Evolutionary conservation across 2,113 vertebrate genomes (phyloP).

Genomic region (Saccopteryx bilineata): DNA sequence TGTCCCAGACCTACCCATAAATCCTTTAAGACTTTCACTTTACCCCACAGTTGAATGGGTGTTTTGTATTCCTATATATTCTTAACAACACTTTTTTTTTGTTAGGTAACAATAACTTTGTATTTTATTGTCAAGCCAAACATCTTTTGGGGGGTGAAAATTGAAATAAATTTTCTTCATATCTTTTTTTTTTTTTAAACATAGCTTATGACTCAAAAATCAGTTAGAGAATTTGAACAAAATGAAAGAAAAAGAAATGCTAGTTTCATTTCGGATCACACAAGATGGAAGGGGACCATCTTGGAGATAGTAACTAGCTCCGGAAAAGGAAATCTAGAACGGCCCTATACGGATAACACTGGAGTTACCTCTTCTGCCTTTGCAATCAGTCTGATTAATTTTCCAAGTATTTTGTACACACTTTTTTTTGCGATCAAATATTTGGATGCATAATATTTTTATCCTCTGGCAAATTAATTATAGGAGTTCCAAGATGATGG

Average conservation of each 20-base stretch:
- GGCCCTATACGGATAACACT: not conserved
- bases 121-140: conserved; percentile 70
- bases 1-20: conserved; percentile 59
- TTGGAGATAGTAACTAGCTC: conserved; percentile 27
- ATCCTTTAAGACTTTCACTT: conserved; percentile 73
- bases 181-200: not conserved
- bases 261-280: conserved; percentile 23
- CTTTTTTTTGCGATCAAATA: not conserved
- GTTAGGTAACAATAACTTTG: conserved; percentile 33
- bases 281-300: not conserved
- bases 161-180: conserved; percentile 56
- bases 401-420: conserved; percentile 39
- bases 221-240: conserved; percentile 15
- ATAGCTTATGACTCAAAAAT: conserved; percentile 25
- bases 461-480: conserved; percentile 25
- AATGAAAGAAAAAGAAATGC: not conserved
- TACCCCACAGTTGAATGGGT: conserved; percentile 64
- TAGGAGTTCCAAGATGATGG: not conserved
- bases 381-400: conserved; percentile 48
- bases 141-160: conserved; percentile 13
- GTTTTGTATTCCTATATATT: conserved; percentile 65
- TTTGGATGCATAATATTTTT: conserved; percentile 36
- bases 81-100: not conserved
- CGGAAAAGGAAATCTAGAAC: not conserved
- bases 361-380: not conserved